A percentile compares a stretch with the other conserved stretches of the same genome.
phyloP scores from a whole-genome alignment of 2,888 invertebrate genomes.

The Phalera bucephala region DNA sequence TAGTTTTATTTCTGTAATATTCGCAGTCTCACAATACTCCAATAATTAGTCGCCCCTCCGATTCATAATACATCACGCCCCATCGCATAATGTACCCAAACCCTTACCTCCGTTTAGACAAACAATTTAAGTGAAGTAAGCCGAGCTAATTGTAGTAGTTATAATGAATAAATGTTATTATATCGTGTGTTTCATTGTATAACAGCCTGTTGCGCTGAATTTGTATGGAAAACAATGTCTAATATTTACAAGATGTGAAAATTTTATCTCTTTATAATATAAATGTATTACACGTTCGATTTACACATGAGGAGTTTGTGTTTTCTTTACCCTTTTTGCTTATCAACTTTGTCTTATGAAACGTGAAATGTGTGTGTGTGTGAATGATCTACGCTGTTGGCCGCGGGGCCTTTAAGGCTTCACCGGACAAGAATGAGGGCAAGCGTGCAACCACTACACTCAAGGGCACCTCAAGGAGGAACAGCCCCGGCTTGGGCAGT shows the following conservation, averaged over 20 bases:
- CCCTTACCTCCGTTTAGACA: background rate
- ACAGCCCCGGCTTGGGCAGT: no score
- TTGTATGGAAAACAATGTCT: constrained; percentile 64
- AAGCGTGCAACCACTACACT: no score
- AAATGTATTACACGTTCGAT: constrained; percentile 78
- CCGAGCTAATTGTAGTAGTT: constrained; percentile 35
- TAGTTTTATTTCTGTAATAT: no score
- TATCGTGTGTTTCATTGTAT: constrained; percentile 54
- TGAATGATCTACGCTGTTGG: no score
- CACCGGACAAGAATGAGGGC: no score
- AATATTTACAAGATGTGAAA: constrained; percentile 78
- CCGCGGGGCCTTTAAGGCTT: no score
- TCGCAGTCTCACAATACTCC: no score
- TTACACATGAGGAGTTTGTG: constrained; percentile 46
- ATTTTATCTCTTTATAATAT: constrained; percentile 81
- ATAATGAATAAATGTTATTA: constrained; percentile 46
- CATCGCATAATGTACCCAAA: constrained; percentile 3
- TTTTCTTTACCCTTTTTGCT: constrained; percentile 28
- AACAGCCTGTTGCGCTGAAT: constrained; percentile 56
- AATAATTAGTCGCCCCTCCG: no score
- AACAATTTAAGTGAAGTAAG: constrained; percentile 18
- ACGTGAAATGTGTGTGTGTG: no score
- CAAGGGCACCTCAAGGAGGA: no score
- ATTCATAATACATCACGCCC: no score
- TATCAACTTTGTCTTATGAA: no score